Conservation (phyloP, 2,113 vertebrate species). For the Daboia siamensis region DNA sequence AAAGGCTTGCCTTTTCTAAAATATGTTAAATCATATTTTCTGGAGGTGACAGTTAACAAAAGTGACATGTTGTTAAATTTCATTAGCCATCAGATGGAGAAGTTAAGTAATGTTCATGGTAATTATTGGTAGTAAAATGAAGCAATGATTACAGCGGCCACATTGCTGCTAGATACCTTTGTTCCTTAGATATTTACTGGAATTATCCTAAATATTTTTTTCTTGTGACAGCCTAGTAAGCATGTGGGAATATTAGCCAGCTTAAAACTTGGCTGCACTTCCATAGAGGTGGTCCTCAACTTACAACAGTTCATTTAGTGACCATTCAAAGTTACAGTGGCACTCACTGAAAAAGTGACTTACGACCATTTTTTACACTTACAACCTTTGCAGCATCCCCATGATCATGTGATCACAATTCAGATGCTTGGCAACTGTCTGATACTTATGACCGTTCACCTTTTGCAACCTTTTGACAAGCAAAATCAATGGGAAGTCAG, state of each 20-base stretch:
- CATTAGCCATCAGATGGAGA: slow-evolving; percentile 39
- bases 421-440: too few species aligned
- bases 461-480: too few species aligned
- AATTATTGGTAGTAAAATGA: background rate
- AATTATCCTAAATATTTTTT: slow-evolving; percentile 26
- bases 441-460: too few species aligned
- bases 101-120: slow-evolving; percentile 10
- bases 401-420: too few species aligned
- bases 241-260: background rate
- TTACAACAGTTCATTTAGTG: too few species aligned
- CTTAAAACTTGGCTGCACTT: background rate
- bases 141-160: background rate
- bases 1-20: slow-evolving; percentile 17
- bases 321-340: too few species aligned
- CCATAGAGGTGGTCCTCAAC: background rate
- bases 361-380: too few species aligned
- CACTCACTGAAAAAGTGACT: too few species aligned
- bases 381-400: too few species aligned
- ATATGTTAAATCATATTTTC: background rate
- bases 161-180: background rate
- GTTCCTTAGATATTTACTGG: background rate
- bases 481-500: too few species aligned
- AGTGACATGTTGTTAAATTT: background rate
- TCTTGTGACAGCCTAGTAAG: slow-evolving; percentile 52
- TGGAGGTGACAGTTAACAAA: background rate